Base-by-base conservation (phyloP, 2,797 vertebrate species). In the Lutjanus argentimaculatus region DNA sequence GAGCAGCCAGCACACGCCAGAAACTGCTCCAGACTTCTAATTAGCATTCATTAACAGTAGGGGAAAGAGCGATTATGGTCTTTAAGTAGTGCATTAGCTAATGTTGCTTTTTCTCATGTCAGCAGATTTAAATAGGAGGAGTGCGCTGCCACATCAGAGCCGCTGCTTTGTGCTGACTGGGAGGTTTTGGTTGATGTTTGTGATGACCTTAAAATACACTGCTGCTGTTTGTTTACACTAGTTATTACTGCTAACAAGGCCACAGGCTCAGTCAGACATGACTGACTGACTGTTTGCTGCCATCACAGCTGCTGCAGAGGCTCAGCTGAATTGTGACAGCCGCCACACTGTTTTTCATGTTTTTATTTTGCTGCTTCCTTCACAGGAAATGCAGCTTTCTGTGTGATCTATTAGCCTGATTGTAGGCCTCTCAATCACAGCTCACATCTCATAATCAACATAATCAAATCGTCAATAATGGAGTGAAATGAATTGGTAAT, bases 21-120 rank as follows among this genome's bases (percentile, higher is more conserved):
- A 91, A 93, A 91, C 90, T 91, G 94, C 93, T 93, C 90, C 92
- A 91, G 90, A 91, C 91, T 94, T 91, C 94, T 96, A 96, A 96
- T 96, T 96, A 96, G 95, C 94, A 95, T 96, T 96, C 96, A 95
- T 96, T 96, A 96, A 95, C 95, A 95, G 95, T 88, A 85, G 89
- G 88, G 94, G 93, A 95, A 95, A 95, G 93, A 95, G 93, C 91
- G 93, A 96, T 96, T 96, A 96, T 94, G 94, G 93, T 94, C 93
- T 95, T 95, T 96, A 95, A 95, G 94, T 93, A 95, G 94, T 93
- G 94, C 94, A 96, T 96, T 96, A 96, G 95, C 94, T 96, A 95
- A 95, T 95, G 95, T 92, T 93, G 92, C 89, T 90, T 94, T 95
- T 94, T 93, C 87, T 83, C 89, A 79, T 84, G 94, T 96, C 95